Evolutionary conservation across 1,140 invertebrate species (phyloP).

Genomic region (Achroia grisella): DNA sequence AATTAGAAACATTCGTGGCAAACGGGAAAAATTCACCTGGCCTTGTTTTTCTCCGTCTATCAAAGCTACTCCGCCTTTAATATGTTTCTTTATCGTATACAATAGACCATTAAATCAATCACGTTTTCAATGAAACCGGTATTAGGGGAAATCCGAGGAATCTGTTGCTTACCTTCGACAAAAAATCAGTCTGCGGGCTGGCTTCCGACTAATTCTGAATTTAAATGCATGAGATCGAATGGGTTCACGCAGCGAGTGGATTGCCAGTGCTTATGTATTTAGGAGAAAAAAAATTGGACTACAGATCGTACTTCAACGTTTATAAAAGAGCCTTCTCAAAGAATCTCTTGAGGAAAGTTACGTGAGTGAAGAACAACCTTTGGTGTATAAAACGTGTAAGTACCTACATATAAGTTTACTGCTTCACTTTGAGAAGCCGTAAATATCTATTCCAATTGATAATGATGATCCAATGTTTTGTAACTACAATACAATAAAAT

Average conservation of each 20-base stretch:
- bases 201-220: constrained; percentile 66
- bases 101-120: constrained; percentile 49
- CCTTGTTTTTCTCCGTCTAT: no score
- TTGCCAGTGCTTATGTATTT: constrained; percentile 55
- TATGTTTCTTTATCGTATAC: constrained; percentile 13
- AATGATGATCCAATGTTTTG: no score
- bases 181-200: constrained; percentile 49
- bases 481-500: no score
- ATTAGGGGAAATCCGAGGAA: constrained; percentile 45
- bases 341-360: constrained; percentile 26
- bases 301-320: constrained; percentile 23
- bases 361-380: constrained; percentile 10
- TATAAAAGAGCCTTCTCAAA: constrained; percentile 30
- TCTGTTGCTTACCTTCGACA: constrained; percentile 47
- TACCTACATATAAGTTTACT: no score
- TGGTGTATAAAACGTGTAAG: constrained; percentile 2
- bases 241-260: constrained; percentile 47
- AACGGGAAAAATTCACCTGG: no score
- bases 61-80: constrained; percentile 3
- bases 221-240: constrained; percentile 71
- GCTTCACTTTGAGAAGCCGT: no score
- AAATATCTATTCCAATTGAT: no score
- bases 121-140: constrained; percentile 48
- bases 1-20: constrained; percentile 1
- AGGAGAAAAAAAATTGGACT: constrained; percentile 34